Base-by-base conservation (phyloP, 2,113 vertebrate genomes). In the Naja naja region DNA sequence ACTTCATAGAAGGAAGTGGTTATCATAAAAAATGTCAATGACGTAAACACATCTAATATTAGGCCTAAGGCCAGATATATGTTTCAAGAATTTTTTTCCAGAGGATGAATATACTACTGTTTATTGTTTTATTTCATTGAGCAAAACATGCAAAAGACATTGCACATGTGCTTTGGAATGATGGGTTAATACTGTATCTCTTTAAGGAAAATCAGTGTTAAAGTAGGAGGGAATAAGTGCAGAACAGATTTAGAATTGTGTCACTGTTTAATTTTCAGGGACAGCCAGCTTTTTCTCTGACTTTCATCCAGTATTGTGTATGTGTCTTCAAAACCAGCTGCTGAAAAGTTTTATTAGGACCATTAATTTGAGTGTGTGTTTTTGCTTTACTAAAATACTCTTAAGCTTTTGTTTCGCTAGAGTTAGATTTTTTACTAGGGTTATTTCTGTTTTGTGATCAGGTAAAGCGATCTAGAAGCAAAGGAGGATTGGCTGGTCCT, bases 391-490 rank as follows among this genome's bases (percentile, higher is more conserved):
- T 49, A 52, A 43, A 89, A 81, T 43, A 10, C 5, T 49, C 25
- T 55, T 52, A 49, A 87, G n/a, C 25, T 10, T 86, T 85, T 34
- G 43, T 54, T 11, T 27, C 39, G 74, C 64, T 49, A 47, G 52
- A 86, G 4, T 85, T 89, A 34, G 10, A 81, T 49, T n/a, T n/a
- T 74, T 43, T 85, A 47, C 43, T 27, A 49, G 22, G 12, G 43
- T 9, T 49, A 1, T 7, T 56, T 89, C 12, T 89, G 90, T 4
- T 30, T 69, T 45, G 34, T 49, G 90, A 87, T 88, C 89, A 99
- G 99, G 99, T 99, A 81, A 99, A 99, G 94, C 99, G 99, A n/a
- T 99, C 99, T 1, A 98, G 99, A 45, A 99, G 99, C 96, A 99
- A 99, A 98, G 99, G 99, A 6, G 99, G 99, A 27, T 97, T 99